phyloP scores from a whole-genome alignment of 2,113 vertebrate genomes.

The Pseudopipra pipra region DNA sequence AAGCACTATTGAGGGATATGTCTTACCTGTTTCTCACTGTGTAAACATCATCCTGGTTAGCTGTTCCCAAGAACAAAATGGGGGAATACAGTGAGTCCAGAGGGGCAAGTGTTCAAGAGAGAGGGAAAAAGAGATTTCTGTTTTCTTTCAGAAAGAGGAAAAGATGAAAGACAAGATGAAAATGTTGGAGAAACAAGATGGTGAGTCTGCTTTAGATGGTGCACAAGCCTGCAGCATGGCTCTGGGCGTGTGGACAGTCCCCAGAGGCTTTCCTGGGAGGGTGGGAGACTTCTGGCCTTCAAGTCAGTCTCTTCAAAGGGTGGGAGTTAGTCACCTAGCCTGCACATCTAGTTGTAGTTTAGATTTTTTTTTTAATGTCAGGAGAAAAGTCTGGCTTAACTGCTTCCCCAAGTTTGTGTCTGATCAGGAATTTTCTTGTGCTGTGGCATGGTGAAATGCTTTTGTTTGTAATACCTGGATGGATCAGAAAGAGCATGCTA shows the following conservation, averaged over 20 bases:
- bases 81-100: background rate
- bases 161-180: background rate
- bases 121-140: background rate
- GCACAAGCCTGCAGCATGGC: background rate
- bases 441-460: background rate
- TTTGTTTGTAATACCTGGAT: background rate
- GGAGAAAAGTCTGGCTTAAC: background rate
- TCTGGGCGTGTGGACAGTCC: background rate
- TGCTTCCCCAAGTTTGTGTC: rapidly evolving
- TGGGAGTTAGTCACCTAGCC: background rate
- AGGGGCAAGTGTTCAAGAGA: background rate
- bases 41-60: background rate
- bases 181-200: background rate
- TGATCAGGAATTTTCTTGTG: background rate
- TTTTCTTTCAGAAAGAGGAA: background rate
- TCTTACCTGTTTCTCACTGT: background rate
- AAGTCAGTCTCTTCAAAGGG: background rate
- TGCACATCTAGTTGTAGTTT: background rate
- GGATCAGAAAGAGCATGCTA: background rate
- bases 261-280: background rate
- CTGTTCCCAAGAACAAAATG: background rate
- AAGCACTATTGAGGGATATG: background rate
- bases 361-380: background rate
- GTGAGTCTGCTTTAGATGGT: background rate
- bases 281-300: background rate